Conservation (phyloP, 2,888 invertebrate species). For the Dasysyrphus albostriatus region DNA sequence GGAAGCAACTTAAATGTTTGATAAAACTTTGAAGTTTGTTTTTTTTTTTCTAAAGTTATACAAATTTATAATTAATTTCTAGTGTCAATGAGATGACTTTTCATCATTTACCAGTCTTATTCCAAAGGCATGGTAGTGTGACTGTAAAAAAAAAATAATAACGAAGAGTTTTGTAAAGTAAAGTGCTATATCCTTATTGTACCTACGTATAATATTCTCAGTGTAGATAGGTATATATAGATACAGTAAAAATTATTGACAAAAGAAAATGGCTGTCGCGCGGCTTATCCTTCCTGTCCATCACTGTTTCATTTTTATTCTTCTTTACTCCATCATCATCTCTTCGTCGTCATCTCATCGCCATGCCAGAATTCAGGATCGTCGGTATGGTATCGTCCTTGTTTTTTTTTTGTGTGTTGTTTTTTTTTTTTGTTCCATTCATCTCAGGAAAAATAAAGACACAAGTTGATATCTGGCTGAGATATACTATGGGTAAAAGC, state of each 20-base stretch:
- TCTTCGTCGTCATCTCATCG: slow-evolving; percentile 46
- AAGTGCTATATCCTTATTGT: slow-evolving; percentile 16
- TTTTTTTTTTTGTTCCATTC: background rate
- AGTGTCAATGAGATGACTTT: slow-evolving; percentile 26
- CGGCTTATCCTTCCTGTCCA: slow-evolving; percentile 71
- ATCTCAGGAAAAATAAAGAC: slow-evolving; percentile 18
- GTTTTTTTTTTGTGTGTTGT: background rate
- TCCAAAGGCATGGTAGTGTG: background rate
- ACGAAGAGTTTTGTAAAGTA: slow-evolving; percentile 3
- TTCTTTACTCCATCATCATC: slow-evolving; percentile 54
- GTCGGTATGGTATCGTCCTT: background rate
- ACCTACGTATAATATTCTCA: background rate
- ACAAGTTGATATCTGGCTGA: slow-evolving; percentile 25
- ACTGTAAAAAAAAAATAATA: slow-evolving; percentile 12
- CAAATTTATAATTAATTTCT: slow-evolving; percentile 31
- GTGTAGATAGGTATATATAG: background rate
- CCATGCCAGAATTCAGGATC: slow-evolving; percentile 13
- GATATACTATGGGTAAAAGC: background rate
- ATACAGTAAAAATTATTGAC: slow-evolving; percentile 50
- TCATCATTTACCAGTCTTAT: slow-evolving; percentile 23
- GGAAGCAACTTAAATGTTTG: background rate
- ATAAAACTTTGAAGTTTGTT: slow-evolving; percentile 9
- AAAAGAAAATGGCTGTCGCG: slow-evolving; percentile 69
- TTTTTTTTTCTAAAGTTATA: background rate
- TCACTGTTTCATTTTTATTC: slow-evolving; percentile 49